A percentile compares a stretch with the other conserved stretches of the same genome.
phyloP scores from a whole-genome alignment of 2,113 vertebrate species.

The Formicarius rufipectus region DNA sequence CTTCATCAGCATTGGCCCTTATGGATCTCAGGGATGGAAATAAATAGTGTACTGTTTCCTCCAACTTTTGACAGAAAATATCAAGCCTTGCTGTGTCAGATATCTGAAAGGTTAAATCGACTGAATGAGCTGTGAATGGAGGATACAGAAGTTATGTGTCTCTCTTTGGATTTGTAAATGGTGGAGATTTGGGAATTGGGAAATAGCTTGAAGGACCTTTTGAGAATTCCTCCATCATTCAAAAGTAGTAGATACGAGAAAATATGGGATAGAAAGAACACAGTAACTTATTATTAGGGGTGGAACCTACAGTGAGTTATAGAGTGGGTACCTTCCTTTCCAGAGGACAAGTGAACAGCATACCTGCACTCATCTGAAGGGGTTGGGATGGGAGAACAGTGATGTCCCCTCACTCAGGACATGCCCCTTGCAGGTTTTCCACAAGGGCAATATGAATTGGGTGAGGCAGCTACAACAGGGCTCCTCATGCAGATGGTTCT shows the following conservation, averaged over 20 bases:
- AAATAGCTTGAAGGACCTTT: background rate
- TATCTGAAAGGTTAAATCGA: background rate
- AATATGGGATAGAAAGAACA: background rate
- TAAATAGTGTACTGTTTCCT: background rate
- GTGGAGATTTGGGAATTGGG: background rate
- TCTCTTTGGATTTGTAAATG: background rate
- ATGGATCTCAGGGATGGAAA: background rate
- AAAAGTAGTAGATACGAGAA: background rate
- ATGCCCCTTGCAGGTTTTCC: background rate
- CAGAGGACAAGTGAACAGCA: background rate
- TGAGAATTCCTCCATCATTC: background rate
- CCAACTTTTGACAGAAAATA: background rate
- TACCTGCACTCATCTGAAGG: background rate
- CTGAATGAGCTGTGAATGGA: background rate
- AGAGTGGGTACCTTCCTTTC: background rate
- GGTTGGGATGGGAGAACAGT: background rate
- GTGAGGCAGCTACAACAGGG: background rate
- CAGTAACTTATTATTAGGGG: background rate
- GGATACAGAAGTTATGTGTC: background rate
- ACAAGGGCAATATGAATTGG: background rate
- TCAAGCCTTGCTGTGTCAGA: background rate
- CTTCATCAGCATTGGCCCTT: background rate
- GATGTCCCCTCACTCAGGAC: rapidly evolving
- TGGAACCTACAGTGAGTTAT: background rate
- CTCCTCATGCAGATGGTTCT: background rate